Evolutionary conservation across 2,113 vertebrate genomes (phyloP), one percentile per base, ranked within the genome.

Genomic region (Ammodytes dubius): DNA sequence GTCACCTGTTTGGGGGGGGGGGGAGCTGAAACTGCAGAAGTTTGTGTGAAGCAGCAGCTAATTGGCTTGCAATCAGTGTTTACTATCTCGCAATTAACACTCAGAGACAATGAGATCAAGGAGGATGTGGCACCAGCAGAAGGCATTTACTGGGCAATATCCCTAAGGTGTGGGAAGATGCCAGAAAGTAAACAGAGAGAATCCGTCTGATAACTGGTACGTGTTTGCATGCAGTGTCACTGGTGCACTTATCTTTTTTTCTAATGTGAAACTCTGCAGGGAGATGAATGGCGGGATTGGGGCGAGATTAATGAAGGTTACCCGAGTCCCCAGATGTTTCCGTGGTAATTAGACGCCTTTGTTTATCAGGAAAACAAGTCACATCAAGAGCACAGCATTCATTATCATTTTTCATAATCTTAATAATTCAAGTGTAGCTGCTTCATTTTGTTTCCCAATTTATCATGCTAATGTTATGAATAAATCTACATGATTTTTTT

Each of bases 381-480:
- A 97, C 97, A 98, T 98, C 97, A 97, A 98, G 97, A 98, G 97
- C 98, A 98, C 96, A 97, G 97, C 96, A 97, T 98, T 98, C 97
- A 97, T 98, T 97, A 97, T 98, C 98, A 98, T 99, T 99, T 98
- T 98, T 99, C 97, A 99, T 99, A 97, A 99, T 99, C 97, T 98
- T 98, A 99, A 99, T 98, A 98, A 99, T 98, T 99, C 97, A 98
- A 99, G 97, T 98, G 97, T 97, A 97, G 98, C 97, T 96, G 97
- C 97, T 97, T 99, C 96, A 98, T 98, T 99, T 99, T 98, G 96
- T 97, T 27, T 97, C 97, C 97, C 97, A 99, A 99, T 99, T 98
- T 97, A 98, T 99, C 97, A 97, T 99, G 97, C 97, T 98, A 99
- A 99, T 99, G 97, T 96, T 97, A 96, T 97, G 98, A 97, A 99